These are phyloP conservation scores for Aspidiotus rigidus DNA, from an alignment of 2,888 invertebrate species.

Conservation along the genomic window DNA sequence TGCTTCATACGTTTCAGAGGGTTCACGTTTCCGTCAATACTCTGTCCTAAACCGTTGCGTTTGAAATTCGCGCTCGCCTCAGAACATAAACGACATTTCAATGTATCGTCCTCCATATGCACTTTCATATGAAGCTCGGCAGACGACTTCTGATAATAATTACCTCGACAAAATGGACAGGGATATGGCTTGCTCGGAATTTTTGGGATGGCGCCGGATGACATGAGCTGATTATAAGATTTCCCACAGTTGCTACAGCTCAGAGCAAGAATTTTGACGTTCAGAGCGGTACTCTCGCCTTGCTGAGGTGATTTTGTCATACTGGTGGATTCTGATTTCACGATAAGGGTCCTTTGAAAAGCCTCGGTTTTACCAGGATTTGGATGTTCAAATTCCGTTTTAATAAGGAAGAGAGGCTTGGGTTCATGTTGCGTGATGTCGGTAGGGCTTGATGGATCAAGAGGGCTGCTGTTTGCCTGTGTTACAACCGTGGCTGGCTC, in stretches of 20 bases:
- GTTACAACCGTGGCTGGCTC: no score
- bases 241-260: not conserved
- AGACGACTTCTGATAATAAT: not conserved
- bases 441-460: no score
- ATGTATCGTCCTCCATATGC: not conserved
- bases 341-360: no score
- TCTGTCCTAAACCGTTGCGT: not conserved
- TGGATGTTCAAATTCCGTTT: no score
- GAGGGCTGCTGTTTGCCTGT: no score
- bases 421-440: no score
- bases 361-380: no score
- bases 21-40: not conserved
- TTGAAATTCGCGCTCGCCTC: not conserved
- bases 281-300: not conserved
- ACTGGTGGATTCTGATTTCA: no score
- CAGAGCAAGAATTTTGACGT: not conserved
- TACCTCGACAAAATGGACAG: not conserved
- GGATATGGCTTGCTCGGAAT: not conserved
- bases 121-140: not conserved
- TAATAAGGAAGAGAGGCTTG: no score
- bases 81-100: not conserved
- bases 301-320: no score
- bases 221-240: not conserved
- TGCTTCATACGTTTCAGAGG: not conserved
- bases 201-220: not conserved